These are phyloP conservation scores for Augiades crinisus DNA, from an alignment of 2,888 invertebrate species.

Conservation along the genomic window DNA sequence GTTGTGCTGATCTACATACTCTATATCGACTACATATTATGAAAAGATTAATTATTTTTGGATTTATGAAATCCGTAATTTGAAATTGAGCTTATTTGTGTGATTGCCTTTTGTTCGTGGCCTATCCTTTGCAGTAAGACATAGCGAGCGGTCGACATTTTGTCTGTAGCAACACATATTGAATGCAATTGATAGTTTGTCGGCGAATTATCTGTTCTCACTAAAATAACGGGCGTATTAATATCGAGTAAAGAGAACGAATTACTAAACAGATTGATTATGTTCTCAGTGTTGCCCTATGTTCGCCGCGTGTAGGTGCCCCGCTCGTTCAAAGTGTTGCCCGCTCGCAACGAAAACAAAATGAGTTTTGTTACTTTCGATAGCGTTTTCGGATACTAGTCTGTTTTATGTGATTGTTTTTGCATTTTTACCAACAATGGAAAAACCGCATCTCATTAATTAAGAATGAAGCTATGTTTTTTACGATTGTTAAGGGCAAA, in stretches of 20 bases:
- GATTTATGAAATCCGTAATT: conserved; percentile 74
- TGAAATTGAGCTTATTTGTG: conserved; percentile 70
- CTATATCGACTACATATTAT: conserved; percentile 52
- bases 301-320: conserved; percentile 10
- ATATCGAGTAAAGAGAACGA: neutral
- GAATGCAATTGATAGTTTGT: conserved; percentile 1
- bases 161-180: neutral
- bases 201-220: neutral
- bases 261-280: too few species aligned
- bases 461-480: conserved; percentile 69
- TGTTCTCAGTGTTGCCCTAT: too few species aligned
- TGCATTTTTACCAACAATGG: conserved; percentile 76
- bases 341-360: conserved; percentile 12
- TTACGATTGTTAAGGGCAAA: conserved; percentile 60
- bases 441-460: conserved; percentile 76
- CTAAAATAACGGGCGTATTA: neutral
- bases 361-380: conserved; percentile 62
- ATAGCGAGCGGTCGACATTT: conserved; percentile 32
- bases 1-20: conserved; percentile 64
- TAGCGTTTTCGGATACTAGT: conserved; percentile 76
- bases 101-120: conserved; percentile 70
- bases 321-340: conserved; percentile 3
- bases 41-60: conserved; percentile 47
- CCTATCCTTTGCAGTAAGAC: conserved; percentile 72
- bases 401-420: conserved; percentile 76